Base-by-base conservation (phyloP, 64 coral and sea anemone genomes). In the Platygyra sinensis region DNA sequence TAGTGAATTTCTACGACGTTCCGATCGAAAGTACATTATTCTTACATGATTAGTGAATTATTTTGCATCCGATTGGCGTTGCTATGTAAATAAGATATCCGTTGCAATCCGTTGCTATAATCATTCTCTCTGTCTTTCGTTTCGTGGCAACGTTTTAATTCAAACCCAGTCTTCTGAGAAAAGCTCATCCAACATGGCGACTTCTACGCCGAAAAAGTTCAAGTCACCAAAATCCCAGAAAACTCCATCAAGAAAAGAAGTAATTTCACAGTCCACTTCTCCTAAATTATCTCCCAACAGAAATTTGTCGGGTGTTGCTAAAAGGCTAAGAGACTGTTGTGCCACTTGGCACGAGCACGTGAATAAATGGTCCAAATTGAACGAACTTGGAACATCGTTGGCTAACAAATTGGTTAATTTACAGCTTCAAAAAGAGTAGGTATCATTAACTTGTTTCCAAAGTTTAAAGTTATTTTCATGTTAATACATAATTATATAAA, bases 401-500 rank as follows among this genome's bases (percentile, higher is more conserved):
- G 97, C 97, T 19, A 99, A 91, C 50, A 99, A 99, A 50, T 76
- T 99, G 42, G 86, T 93, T 72, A 96, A 99, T 86, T 76, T 91
- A 38, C 88, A 96, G 29, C 88, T 96, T 12, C 94, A 96, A 91
- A 93, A 91, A 79, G 73, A 95, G 97, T 99, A 81, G 79, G 97
- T 91, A 16, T 14, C 46, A 10, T 19, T 64, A 15, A 60, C 7
- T 78, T 79, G 10, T 63, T 24, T 46, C 55, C 46, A 8, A 29
- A 10, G 28, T 30, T 30, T 46, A 28, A 80, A 52, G 18, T 71
- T 52, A 3, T 28, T 32, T 46, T 46, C 7, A 30, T 12, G 54
- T 64, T 15, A 18, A 25, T 36, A 36, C 33, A 5, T 25, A 80
- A 8, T n/a, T 80, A 30, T 30, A 82, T 60, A 49, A 8, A 30